Evolutionary conservation across 2,113 vertebrate species (phyloP), one percentile per base, ranked within the genome.

Genomic region (Gadus chalcogrammus): DNA sequence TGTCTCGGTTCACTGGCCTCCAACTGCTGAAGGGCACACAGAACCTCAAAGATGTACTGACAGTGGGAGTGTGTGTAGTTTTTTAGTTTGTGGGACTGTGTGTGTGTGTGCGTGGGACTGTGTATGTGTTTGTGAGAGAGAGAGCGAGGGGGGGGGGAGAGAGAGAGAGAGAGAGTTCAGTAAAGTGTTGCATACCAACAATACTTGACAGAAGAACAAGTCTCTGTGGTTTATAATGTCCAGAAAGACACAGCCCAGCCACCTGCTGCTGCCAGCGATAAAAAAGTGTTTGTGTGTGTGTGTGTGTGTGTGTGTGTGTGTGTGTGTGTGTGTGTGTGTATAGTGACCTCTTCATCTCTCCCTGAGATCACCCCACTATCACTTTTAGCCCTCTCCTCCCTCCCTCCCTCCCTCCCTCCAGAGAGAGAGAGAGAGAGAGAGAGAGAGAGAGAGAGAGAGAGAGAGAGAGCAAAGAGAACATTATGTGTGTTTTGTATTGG

Each of bases 1-100:
- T 69, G 73, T 82, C 75, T 71, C 48, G 70, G 82, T 82, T 85
- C 78, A 82, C 66, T 78, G 69, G 70, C 60, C 74, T 68, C 73
- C 58, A 62, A 65, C 69, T 68, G 77, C 83, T 81, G 76, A 84
- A 84, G 76, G 84, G 72, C 82, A 75, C 18, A 38, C 71, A 48
- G 74, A 68, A 78, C 73, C 75, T 70, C 58, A 20, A 71, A 79
- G 72, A 75, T 52, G 7, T 35, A 64, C 71, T 9, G 61, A 65
- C 38, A 20, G 22, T n/a, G 11, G 56, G 60, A 53, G 67, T 72
- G 74, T 70, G 15, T 64, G 67, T 72, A 60, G 42, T 31, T 73
- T 12, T 24, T 31, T 38, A 58, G 24, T 64, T 16, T 31, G 1
- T 62, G 61, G 0, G 61, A 4, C 3, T 15, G 13, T 24, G 55